These are phyloP conservation scores for Eledona agricola DNA, from an alignment of 2,888 invertebrate species.

Conservation along the genomic window DNA sequence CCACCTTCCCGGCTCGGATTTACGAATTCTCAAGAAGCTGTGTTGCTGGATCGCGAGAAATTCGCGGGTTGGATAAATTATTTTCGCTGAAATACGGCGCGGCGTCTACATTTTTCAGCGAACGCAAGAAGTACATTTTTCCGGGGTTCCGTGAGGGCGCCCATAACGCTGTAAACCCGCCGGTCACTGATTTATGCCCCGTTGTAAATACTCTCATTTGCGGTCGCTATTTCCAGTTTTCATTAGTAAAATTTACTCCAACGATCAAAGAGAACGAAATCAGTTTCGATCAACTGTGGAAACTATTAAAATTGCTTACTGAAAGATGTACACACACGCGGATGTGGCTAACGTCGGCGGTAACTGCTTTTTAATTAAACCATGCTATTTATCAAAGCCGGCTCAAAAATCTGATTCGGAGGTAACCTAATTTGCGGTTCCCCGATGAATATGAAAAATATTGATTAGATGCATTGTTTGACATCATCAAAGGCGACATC, in stretches of 20 bases:
- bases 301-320: not conserved
- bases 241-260: constrained; percentile 3
- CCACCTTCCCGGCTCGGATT: no score
- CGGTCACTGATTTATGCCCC: no score
- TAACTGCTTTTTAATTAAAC: not conserved
- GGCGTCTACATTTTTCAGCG: no score
- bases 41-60: no score
- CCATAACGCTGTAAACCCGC: no score
- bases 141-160: no score
- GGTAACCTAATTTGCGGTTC: constrained; percentile 1
- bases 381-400: not conserved
- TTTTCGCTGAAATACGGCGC: no score
- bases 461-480: constrained; percentile 14
- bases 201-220: constrained; percentile 12
- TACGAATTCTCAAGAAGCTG: no score
- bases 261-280: constrained; percentile 10
- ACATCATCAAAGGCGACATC: constrained; percentile 4
- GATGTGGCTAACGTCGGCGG: not conserved
- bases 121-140: no score
- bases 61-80: no score
- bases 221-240: constrained; percentile 6
- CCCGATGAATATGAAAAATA: constrained; percentile 7
- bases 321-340: no score
- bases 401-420: constrained; percentile 1
- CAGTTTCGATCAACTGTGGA: constrained; percentile 3